These are phyloP conservation scores for Drosophila ezoana DNA, from an alignment of 2,888 invertebrate species.

Conservation along the genomic window DNA sequence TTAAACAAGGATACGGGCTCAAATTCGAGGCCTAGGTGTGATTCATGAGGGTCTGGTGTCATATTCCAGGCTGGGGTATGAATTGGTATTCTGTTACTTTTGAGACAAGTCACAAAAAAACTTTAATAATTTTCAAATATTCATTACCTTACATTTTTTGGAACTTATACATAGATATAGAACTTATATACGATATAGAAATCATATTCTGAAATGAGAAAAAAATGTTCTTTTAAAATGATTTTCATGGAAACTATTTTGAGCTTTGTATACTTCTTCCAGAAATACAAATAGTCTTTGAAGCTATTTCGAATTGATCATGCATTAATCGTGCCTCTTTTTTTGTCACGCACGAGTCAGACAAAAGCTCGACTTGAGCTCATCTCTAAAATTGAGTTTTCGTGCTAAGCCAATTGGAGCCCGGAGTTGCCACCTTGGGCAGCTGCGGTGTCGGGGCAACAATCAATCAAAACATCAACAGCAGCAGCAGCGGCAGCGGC, in stretches of 20 bases:
- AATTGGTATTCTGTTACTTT: neutral
- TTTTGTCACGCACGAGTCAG: too few relatives aligned
- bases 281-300: neutral
- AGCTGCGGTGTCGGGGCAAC: constrained; percentile 55
- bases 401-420: constrained; percentile 6
- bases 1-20: neutral
- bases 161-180: too few relatives aligned
- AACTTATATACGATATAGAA: too few relatives aligned
- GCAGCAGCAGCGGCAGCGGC: constrained; percentile 32
- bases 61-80: neutral
- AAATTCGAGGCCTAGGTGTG: neutral
- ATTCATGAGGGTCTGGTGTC: neutral
- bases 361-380: neutral
- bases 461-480: constrained; percentile 77
- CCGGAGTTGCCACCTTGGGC: constrained; percentile 48
- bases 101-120: too few relatives aligned
- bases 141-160: too few relatives aligned
- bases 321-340: neutral
- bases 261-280: too few relatives aligned
- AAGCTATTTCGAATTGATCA: neutral
- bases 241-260: too few relatives aligned
- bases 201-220: too few relatives aligned
- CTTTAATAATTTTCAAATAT: too few relatives aligned
- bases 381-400: neutral
- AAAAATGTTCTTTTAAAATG: too few relatives aligned